phyloP scores from a whole-genome alignment of 2,888 invertebrate species.

The Caenorhabditis macrosperma region DNA sequence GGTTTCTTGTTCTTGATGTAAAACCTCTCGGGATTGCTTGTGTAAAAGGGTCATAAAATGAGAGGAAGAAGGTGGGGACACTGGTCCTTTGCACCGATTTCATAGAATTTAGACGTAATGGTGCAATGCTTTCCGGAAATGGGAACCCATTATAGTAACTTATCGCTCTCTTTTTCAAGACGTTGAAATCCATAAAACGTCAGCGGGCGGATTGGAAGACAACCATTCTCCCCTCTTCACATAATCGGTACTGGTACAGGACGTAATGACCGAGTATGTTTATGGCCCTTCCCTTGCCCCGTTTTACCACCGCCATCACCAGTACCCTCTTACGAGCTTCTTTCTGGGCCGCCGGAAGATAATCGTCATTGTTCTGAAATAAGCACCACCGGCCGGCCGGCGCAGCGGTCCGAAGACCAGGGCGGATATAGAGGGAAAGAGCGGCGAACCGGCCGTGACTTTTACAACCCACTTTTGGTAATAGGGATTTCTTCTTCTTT shows the following conservation, averaged over 20 bases:
- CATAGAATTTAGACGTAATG: slow-evolving; percentile 1
- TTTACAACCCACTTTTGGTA: slow-evolving; percentile 52
- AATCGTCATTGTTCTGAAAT: slow-evolving; percentile 57
- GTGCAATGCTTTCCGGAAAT: slow-evolving; percentile 39
- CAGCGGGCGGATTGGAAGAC: slow-evolving; percentile 3
- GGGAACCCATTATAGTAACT: slow-evolving; percentile 42
- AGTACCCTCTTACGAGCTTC: slow-evolving; percentile 35
- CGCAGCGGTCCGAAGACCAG: not conserved
- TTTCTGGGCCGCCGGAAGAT: slow-evolving; percentile 25
- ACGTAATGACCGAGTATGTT: slow-evolving; percentile 31
- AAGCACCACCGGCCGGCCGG: slow-evolving; percentile 4
- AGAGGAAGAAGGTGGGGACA: slow-evolving; percentile 24
- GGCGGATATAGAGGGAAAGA: slow-evolving; percentile 8
- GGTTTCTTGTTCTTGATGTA: slow-evolving; percentile 38
- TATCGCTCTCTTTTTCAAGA: slow-evolving; percentile 36
- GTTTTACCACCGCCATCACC: slow-evolving; percentile 27
- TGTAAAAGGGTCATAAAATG: slow-evolving; percentile 49
- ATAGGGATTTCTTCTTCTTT: slow-evolving; percentile 24
- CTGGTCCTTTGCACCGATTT: slow-evolving; percentile 9
- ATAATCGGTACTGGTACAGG: slow-evolving; percentile 42
- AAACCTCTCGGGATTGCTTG: slow-evolving; percentile 46
- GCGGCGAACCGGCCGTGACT: slow-evolving; percentile 1
- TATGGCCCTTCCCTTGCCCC: slow-evolving; percentile 14
- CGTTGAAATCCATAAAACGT: slow-evolving; percentile 36
- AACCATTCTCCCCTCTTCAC: not conserved